Evolutionary conservation across 2,888 invertebrate species (phyloP).

Genomic region (Therioaphis trifolii): DNA sequence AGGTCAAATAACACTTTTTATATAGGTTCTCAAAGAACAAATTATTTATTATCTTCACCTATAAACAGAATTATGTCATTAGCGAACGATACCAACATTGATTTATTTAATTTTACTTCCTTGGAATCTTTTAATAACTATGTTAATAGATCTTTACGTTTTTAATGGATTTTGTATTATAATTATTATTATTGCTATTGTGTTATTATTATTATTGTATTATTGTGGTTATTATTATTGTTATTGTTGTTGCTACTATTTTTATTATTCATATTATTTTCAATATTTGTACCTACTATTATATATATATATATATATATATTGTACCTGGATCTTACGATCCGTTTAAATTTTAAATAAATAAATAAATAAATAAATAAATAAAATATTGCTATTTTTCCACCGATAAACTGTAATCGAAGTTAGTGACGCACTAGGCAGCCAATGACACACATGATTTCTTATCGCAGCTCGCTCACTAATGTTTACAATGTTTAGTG

Average conservation of each 20-base stretch:
- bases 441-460: too few relatives aligned
- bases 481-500: too few relatives aligned
- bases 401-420: too few relatives aligned
- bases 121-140: neutral
- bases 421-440: too few relatives aligned
- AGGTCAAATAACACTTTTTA: neutral
- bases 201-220: neutral
- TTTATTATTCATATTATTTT: neutral
- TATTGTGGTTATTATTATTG: neutral
- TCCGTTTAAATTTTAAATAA: neutral
- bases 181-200: neutral
- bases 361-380: too few relatives aligned
- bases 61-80: neutral
- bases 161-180: neutral
- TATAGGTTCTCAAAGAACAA: neutral
- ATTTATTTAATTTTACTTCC: conserved; percentile 8
- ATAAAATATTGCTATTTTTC: too few relatives aligned
- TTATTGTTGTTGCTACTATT: neutral
- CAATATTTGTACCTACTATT: too few relatives aligned
- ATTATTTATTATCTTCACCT: neutral
- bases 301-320: neutral
- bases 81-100: neutral
- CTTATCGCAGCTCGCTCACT: too few relatives aligned
- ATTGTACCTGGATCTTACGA: neutral
- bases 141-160: neutral